Percentiles rank a stretch among this genome's conserved stretches.
Evolutionary conservation across 2,888 invertebrate genomes (phyloP).

Genomic region (Calameuta pallipes): DNA sequence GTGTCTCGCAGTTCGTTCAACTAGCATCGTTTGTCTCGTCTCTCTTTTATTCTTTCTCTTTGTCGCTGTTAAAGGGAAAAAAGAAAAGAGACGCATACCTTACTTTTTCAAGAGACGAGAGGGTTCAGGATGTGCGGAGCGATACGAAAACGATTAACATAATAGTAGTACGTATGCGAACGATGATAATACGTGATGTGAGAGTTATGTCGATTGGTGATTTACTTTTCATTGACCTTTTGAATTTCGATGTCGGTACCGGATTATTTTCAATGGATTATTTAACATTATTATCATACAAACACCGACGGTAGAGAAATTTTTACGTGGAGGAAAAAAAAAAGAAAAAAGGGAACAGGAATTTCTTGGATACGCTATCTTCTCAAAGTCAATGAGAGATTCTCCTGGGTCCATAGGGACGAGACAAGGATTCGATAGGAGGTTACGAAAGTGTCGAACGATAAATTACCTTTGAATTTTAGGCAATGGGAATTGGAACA

Average conservation of each 20-base stretch:
- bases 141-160: conserved; percentile 11
- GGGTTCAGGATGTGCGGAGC: conserved; percentile 1
- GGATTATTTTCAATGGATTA: background rate
- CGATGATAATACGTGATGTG: conserved; percentile 15
- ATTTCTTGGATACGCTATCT: background rate
- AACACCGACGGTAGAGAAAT: background rate
- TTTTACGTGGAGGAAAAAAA: background rate
- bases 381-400: background rate
- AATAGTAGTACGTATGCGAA: conserved; percentile 12
- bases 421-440: background rate
- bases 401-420: background rate
- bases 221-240: background rate
- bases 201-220: background rate
- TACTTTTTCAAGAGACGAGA: conserved; percentile 5
- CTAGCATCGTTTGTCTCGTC: background rate
- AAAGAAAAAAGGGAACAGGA: background rate
- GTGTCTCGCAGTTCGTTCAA: background rate
- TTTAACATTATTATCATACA: background rate
- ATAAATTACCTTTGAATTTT: background rate
- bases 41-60: background rate
- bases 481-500: conserved; percentile 10
- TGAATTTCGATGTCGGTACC: background rate
- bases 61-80: background rate
- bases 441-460: background rate
- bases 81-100: background rate